Percentiles rank a stretch among this genome's conserved stretches.
phyloP scores from a whole-genome alignment of 2,888 invertebrate genomes.

The Drosophila meridionalis region DNA sequence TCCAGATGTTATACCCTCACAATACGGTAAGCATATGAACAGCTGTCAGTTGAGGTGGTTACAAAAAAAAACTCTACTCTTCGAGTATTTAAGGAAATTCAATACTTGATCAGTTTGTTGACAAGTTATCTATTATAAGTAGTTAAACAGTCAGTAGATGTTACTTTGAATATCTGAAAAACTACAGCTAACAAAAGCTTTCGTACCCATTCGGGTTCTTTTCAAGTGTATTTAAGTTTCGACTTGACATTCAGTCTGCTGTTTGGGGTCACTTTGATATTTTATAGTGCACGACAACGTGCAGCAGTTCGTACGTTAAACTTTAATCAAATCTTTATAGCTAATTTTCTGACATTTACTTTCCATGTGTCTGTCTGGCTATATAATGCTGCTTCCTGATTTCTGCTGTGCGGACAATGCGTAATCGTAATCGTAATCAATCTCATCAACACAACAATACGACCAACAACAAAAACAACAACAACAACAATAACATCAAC shows the following conservation, averaged over 20 bases:
- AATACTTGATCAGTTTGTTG: not conserved
- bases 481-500: constrained; percentile 26
- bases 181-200: not conserved
- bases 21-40: constrained; percentile 87
- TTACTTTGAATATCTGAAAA: not conserved
- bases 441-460: constrained; percentile 75
- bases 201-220: not conserved
- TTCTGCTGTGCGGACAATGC: constrained; percentile 25
- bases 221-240: not conserved
- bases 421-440: constrained; percentile 77
- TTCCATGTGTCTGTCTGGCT: constrained; percentile 57
- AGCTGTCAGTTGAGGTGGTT: not conserved
- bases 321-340: constrained; percentile 74
- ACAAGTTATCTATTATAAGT: not conserved
- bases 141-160: not conserved
- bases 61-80: too few species aligned
- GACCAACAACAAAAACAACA: constrained; percentile 38
- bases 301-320: constrained; percentile 44
- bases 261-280: constrained; percentile 1
- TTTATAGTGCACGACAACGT: constrained; percentile 48
- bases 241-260: not conserved
- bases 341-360: constrained; percentile 63
- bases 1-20: constrained; percentile 91
- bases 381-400: constrained; percentile 15
- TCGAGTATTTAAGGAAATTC: not conserved